phyloP scores from a whole-genome alignment of 2,888 invertebrate genomes.

The Thalpophila matura region DNA sequence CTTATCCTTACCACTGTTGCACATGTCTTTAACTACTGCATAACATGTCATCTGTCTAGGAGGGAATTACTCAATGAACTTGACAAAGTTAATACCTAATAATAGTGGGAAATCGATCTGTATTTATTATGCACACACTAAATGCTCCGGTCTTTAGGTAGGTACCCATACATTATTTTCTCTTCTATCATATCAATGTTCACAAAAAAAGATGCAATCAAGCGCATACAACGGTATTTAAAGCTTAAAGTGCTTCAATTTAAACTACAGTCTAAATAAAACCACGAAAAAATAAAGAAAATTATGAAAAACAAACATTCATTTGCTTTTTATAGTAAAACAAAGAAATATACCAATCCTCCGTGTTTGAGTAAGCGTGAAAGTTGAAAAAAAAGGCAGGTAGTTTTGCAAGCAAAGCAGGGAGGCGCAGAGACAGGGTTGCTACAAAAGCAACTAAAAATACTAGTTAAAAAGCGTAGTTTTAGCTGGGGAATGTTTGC shows the following conservation, averaged over 20 bases:
- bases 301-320: constrained; percentile 44
- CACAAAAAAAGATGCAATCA: background rate
- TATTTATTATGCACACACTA: no score
- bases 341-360: constrained; percentile 67
- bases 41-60: no score
- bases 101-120: no score
- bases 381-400: constrained; percentile 66
- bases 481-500: constrained; percentile 84
- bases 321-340: constrained; percentile 54
- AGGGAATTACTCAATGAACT: no score
- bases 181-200: no score
- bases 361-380: constrained; percentile 70
- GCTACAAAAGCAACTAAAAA: constrained; percentile 84
- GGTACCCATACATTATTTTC: no score
- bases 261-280: constrained; percentile 23
- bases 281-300: background rate
- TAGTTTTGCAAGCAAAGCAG: constrained; percentile 65
- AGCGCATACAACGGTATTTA: background rate
- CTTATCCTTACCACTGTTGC: no score
- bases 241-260: constrained; percentile 5
- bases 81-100: no score
- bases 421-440: constrained; percentile 73
- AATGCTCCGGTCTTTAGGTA: no score
- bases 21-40: no score
- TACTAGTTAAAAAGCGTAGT: constrained; percentile 86